Percentiles rank a stretch among this genome's conserved stretches.
These are phyloP conservation scores for Paramuricea clavata DNA, from an alignment of 92 coral and sea anemone species.

Conservation along the genomic window DNA sequence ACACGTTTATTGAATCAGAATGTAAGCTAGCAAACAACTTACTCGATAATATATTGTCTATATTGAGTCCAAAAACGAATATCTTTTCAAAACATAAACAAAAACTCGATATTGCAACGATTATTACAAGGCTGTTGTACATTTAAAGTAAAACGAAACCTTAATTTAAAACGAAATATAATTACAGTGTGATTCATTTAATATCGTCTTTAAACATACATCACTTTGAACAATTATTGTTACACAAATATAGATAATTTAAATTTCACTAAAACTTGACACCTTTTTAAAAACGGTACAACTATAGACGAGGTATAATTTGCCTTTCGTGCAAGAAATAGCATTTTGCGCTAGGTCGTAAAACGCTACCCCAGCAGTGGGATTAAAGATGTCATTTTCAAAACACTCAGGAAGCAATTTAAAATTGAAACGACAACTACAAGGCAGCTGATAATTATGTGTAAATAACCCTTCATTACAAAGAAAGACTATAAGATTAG, in stretches of 20 bases:
- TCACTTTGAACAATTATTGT: not conserved
- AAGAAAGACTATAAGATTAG: not conserved
- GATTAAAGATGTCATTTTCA: not conserved
- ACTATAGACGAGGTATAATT: too few relatives aligned
- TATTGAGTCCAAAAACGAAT: not conserved
- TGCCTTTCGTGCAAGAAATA: not conserved
- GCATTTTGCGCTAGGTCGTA: not conserved
- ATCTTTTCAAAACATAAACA: conserved; percentile 4
- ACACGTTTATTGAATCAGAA: too few relatives aligned
- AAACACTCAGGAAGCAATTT: not conserved
- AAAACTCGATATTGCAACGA: not conserved
- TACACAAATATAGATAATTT: not conserved
- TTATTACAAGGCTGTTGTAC: not conserved
- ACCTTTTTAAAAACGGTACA: not conserved
- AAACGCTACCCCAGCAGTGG: not conserved
- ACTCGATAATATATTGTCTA: too few relatives aligned
- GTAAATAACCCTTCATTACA: conserved; percentile 40
- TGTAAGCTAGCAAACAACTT: too few relatives aligned
- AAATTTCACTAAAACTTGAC: not conserved
- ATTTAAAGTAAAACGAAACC: not conserved
- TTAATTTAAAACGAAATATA: not conserved
- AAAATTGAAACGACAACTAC: not conserved
- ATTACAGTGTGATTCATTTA: not conserved
- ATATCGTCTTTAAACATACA: not conserved
- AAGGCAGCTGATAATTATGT: conserved; percentile 40